Percentiles rank a stretch among this genome's conserved stretches.
These are phyloP conservation scores for Drosophila paramelanica DNA, from an alignment of 2,888 invertebrate species.

Conservation along the genomic window DNA sequence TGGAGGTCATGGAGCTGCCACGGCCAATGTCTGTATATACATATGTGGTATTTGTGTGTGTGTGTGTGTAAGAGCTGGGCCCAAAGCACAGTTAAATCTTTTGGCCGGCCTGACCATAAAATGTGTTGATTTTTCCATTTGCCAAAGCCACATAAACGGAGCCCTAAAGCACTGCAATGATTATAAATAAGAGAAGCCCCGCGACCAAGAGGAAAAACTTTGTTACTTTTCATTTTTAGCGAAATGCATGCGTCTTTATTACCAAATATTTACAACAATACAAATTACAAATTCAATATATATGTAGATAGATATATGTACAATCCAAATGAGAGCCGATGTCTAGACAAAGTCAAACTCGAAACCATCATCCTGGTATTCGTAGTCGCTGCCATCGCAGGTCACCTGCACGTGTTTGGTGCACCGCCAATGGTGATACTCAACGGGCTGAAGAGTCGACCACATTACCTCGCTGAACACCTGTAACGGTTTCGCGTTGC, in stretches of 20 bases:
- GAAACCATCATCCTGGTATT: conserved; percentile 73
- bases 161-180: conserved; percentile 76
- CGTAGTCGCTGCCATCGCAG: conserved; percentile 59
- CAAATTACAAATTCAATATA: conserved; percentile 17
- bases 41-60: too few species aligned
- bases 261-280: conserved; percentile 52
- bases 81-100: conserved; percentile 72
- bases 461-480: conserved; percentile 65
- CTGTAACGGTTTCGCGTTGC: conserved; percentile 37
- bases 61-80: conserved; percentile 31
- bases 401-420: conserved; percentile 54
- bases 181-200: conserved; percentile 61
- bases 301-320: conserved; percentile 11
- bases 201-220: conserved; percentile 18
- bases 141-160: conserved; percentile 33
- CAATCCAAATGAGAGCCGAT: conserved; percentile 23
- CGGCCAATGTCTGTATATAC: conserved; percentile 27
- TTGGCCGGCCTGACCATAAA: conserved; percentile 61
- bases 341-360: conserved; percentile 64
- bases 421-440: conserved; percentile 44
- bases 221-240: conserved; percentile 25
- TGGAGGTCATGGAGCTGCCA: conserved; percentile 66
- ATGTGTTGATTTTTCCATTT: conserved; percentile 81
- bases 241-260: conserved; percentile 47
- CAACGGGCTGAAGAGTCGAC: conserved; percentile 42